These are phyloP conservation scores for Leptinotarsa lineolata DNA, from an alignment of 1,140 invertebrate genomes.

Conservation along the genomic window DNA sequence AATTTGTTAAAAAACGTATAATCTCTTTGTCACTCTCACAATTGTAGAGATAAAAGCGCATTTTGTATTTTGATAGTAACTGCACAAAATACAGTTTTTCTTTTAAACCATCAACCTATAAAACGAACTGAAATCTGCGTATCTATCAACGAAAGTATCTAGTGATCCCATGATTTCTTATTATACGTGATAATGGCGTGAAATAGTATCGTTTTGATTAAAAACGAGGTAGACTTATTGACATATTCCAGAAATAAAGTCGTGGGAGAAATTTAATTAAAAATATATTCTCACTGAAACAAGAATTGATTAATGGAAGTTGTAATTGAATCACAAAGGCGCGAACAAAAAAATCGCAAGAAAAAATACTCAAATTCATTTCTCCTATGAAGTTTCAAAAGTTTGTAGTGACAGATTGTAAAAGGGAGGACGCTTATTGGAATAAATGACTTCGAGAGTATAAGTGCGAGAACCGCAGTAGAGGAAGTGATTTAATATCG, in stretches of 20 bases:
- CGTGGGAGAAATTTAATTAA: slow-evolving; percentile 46
- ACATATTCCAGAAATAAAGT: slow-evolving; percentile 34
- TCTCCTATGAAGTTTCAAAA: slow-evolving; percentile 52
- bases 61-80: no score
- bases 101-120: not conserved
- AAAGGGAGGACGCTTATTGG: slow-evolving; percentile 49
- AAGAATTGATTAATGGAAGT: slow-evolving; percentile 53
- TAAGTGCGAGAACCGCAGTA: slow-evolving; percentile 46
- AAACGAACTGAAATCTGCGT: not conserved
- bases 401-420: slow-evolving; percentile 52
- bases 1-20: not conserved
- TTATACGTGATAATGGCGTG: not conserved
- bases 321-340: slow-evolving; percentile 53
- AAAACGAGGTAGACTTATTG: slow-evolving; percentile 33
- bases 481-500: slow-evolving; percentile 49
- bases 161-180: not conserved
- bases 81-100: no score
- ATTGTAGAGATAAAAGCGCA: no score
- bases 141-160: not conserved
- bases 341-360: slow-evolving; percentile 50
- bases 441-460: slow-evolving; percentile 45
- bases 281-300: slow-evolving; percentile 51
- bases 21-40: no score
- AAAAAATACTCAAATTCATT: slow-evolving; percentile 53
- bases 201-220: not conserved